Conservation (phyloP, 1,140 invertebrate species). For the Liolophura sinensis region DNA sequence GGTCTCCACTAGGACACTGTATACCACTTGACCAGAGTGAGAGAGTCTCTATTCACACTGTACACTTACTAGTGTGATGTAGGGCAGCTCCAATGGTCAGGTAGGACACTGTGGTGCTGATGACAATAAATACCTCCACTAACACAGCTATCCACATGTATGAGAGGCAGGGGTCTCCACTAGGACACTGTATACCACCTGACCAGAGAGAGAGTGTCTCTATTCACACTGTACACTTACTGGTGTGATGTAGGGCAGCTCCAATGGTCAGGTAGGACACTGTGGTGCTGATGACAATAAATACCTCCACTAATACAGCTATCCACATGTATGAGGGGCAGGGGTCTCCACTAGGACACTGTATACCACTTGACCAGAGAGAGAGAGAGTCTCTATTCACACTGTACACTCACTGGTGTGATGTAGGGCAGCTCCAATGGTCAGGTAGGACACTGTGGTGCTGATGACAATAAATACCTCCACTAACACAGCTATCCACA, state of each 20-base stretch:
- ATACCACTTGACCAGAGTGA: no score
- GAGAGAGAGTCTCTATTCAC: no score
- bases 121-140: conserved; percentile 51
- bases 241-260: conserved; percentile 49
- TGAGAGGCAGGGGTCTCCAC: conserved; percentile 26
- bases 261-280: conserved; percentile 54
- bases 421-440: conserved; percentile 48
- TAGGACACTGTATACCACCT: no score
- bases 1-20: no score
- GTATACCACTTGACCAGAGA: no score
- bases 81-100: conserved; percentile 50
- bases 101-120: conserved; percentile 54
- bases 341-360: not conserved
- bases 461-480: conserved; percentile 53
- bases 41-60: no score
- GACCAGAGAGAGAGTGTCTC: no score
- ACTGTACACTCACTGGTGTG: conserved; percentile 48
- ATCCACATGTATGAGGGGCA: conserved; percentile 49
- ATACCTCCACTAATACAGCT: conserved; percentile 47
- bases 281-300: conserved; percentile 53
- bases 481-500: conserved; percentile 49
- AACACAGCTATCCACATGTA: conserved; percentile 49
- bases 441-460: conserved; percentile 54
- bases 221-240: conserved; percentile 32
- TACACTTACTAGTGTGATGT: conserved; percentile 52